Percentiles rank a stretch among this genome's conserved stretches.
phyloP scores from a whole-genome alignment of 2,888 invertebrate genomes.

The Tinea trinotella region DNA sequence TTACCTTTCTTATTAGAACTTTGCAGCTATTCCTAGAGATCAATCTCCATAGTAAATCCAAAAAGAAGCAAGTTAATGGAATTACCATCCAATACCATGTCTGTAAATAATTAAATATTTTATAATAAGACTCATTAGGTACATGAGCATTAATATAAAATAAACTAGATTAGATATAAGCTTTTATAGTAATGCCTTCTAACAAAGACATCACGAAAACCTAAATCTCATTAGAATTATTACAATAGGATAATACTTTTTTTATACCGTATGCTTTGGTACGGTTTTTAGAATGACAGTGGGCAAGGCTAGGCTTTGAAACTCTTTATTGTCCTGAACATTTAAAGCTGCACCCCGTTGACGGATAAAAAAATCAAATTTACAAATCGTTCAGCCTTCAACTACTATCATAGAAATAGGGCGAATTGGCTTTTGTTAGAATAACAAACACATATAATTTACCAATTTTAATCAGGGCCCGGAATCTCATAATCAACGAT shows the following conservation, averaged over 20 bases:
- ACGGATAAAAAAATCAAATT: neutral
- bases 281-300: neutral
- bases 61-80: slow-evolving; percentile 45
- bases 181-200: no score
- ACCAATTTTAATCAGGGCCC: no score
- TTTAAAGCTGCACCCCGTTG: neutral
- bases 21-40: slow-evolving; percentile 47
- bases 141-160: no score
- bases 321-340: neutral
- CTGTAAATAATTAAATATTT: slow-evolving; percentile 36
- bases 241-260: no score
- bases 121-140: no score
- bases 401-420: neutral
- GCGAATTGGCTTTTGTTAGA: no score
- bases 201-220: no score
- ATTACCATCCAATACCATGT: slow-evolving; percentile 59
- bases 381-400: neutral
- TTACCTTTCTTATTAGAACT: slow-evolving; percentile 25
- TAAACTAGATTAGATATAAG: neutral
- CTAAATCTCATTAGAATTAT: no score
- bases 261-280: neutral
- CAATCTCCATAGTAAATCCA: slow-evolving; percentile 57
- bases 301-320: neutral
- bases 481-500: no score
- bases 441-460: no score